Evolutionary conservation across 2,113 vertebrate species (phyloP).

Genomic region (Gnathonemus echidnorhynchus): DNA sequence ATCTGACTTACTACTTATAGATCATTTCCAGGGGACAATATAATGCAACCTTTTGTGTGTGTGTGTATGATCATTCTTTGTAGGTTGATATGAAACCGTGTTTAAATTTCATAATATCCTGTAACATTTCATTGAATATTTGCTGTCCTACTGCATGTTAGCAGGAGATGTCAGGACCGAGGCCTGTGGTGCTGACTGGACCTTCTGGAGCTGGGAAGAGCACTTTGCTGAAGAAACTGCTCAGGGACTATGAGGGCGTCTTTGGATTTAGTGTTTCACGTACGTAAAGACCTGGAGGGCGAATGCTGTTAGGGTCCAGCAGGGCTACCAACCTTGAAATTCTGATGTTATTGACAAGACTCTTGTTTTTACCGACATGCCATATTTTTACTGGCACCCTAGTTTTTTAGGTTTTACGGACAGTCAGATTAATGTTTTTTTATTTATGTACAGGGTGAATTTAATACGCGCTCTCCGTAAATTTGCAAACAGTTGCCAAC

Average conservation of each 20-base stretch:
- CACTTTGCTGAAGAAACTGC: conserved; percentile 82
- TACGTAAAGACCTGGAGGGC: conserved; percentile 56
- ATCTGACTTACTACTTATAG: not conserved
- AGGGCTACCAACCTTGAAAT: not conserved
- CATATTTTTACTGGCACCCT: not conserved
- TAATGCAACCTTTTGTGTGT: not conserved
- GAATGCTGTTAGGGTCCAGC: not conserved
- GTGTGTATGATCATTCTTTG: not conserved
- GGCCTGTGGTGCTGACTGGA: conserved; percentile 87
- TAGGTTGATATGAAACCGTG: not conserved
- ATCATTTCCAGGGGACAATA: not conserved
- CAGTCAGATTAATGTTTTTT: no score
- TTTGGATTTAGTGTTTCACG: conserved; percentile 96
- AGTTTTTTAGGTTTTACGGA: no score
- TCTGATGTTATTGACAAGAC: not conserved
- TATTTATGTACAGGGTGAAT: no score
- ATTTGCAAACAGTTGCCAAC: no score
- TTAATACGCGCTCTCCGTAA: no score
- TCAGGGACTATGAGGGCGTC: conserved; percentile 72
- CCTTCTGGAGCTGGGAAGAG: conserved; percentile 93
- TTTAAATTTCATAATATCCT: not conserved
- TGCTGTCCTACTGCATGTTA: not conserved
- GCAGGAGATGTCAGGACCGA: conserved; percentile 84
- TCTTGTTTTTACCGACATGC: not conserved
- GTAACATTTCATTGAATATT: not conserved